Base-by-base conservation (phyloP, 1,140 invertebrate species). In the Parasteatoda tepidariorum region DNA sequence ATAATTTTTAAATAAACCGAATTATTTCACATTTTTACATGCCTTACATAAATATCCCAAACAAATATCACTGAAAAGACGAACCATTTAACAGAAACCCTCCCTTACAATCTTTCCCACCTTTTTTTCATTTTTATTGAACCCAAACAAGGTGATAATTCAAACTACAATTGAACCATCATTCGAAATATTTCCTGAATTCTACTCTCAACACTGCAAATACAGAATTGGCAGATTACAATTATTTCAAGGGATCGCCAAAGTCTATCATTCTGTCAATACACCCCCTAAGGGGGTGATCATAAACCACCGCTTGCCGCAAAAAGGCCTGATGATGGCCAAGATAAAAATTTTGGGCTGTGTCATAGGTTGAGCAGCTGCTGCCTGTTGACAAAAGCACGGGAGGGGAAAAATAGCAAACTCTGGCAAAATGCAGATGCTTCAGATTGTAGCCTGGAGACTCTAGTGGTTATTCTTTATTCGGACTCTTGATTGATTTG, bases 401-500 rank as follows among this genome's bases (percentile, higher is more conserved):
- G 4, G 26, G 26, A 31, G 3, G 26, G 31, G 30, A 55, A 28
- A 28, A 74, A 38, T 57, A 61, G 57, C 73, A 62, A 22, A 75
- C 33, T 34, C 61, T 34, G 28, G 30, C 22, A 15, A 78, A 75
- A 59, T 75, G 73, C 73, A 75, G 73, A 75, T 75, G 73, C 38
- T 18, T 48, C 38, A 1, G 38, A 9, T 18, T 2, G 38, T 18
- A 48, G n/a, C n/a, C n/a, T n/a, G n/a, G n/a, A n/a, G n/a, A n/a
- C n/a, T n/a, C n/a, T 54, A 54, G 41, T 33, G 28, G 30, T 24
- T 33, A 33, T 75, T 9, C 22, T 18, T 34, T 62, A 38, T 75
- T 24, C 9, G n/a, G 41, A 61, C 28, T 22, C 74, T 64, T 78
- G 74, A 78, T 78, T 78, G 74, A 78, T 78, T 66, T 78, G 74